Evolutionary conservation across 2,113 vertebrate genomes (phyloP).

Genomic region (Vidua chalybeata): DNA sequence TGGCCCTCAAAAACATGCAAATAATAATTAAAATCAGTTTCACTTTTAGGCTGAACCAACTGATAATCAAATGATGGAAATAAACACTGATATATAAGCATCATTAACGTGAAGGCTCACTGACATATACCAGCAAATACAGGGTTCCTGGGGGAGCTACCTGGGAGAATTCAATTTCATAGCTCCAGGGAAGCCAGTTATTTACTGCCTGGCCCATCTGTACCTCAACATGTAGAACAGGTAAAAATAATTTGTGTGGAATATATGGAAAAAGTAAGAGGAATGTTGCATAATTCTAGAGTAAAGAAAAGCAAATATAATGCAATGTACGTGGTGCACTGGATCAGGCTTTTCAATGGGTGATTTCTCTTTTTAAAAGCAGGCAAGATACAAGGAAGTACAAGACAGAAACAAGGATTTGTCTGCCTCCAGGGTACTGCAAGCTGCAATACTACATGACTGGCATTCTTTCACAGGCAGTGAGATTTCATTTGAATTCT

Average conservation of each 20-base stretch:
- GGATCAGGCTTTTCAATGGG: background rate
- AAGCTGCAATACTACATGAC: background rate
- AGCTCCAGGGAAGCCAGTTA: slow-evolving; percentile 53
- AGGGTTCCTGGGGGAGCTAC: slow-evolving; percentile 21
- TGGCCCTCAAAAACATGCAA: background rate
- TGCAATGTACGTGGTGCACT: background rate
- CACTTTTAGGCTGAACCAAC: background rate
- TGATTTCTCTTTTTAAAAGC: slow-evolving; percentile 8
- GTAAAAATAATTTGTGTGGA: slow-evolving; percentile 53
- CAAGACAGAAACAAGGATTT: background rate
- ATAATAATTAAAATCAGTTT: background rate
- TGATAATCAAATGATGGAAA: background rate
- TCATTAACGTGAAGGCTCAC: background rate
- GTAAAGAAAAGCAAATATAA: background rate
- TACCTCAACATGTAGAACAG: slow-evolving; percentile 37
- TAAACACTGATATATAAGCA: background rate
- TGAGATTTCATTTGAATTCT: background rate
- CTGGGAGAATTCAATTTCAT: slow-evolving; percentile 54
- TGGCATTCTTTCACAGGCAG: background rate
- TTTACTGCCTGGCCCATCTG: slow-evolving; percentile 63
- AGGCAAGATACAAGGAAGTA: background rate
- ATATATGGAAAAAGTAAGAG: slow-evolving; percentile 34
- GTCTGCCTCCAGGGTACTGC: background rate
- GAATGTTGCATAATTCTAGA: slow-evolving; percentile 4
- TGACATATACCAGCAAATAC: background rate